Base-by-base conservation (phyloP, 2,797 vertebrate species). In the Salarias fasciatus region DNA sequence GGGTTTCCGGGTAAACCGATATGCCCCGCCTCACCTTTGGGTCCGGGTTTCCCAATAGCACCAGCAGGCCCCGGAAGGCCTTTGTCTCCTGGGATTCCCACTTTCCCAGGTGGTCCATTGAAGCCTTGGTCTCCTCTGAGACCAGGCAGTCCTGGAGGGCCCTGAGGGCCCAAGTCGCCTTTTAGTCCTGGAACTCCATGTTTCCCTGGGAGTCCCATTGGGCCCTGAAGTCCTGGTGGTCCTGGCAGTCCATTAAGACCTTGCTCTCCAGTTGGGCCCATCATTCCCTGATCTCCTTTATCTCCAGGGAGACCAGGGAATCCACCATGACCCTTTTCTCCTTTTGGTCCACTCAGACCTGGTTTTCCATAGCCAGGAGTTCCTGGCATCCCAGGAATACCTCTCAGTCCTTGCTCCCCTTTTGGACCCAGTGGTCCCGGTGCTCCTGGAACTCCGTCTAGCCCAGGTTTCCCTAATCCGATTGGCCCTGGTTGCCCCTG, bases 201-300 rank as follows among this genome's bases (percentile, higher is more conserved):
- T 85, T 98, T 98, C 72, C 97, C 98, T 40, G 97, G 97, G 52
- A 97, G 90, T 36, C 98, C 98, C 94, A 96, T 97, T 77, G 95
- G 93, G 0, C 98, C 97, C 1, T 95, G 96, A 7, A 92, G 85
- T 49, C 98, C 98, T 1, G 95, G 92, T 0, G 87, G 80, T 13
- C 98, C 98, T 3, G 91, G 86, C 53, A 93, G 87, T 64, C 98
- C 98, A 5, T 94, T 90, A 60, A 93, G 91, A 4, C 98, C 98
- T 0, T 85, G 82, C n/a, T 94, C 94, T 0, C 98, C 98, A 0
- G 90, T 87, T 49, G 92, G 89, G 3, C 98, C 98, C 5, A 93
- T 90, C 31, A 92, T 77, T 0, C 98, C 98, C 10, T 92, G 93
- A 41, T 95, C 94, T 4, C 98, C 98, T 84, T 95, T 97, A 36